Base-by-base conservation (phyloP, 2,113 vertebrate genomes). In the Cettia cetti region DNA sequence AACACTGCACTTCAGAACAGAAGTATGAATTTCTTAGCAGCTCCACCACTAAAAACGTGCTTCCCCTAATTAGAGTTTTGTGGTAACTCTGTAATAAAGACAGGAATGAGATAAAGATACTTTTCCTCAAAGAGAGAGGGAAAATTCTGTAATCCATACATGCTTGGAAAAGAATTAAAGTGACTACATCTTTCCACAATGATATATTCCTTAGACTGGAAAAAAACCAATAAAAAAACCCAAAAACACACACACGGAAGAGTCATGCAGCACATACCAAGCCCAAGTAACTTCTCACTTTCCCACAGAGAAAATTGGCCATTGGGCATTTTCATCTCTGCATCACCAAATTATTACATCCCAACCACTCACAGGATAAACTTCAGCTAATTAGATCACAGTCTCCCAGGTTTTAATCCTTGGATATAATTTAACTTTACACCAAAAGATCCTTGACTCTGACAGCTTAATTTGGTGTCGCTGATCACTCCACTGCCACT, bases 311-410 rank as follows among this genome's bases (percentile, higher is more conserved):
- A 95, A 95, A 95, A 88, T 65, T 82, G 3, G 69, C 92, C 47
- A 75, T 9, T 83, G 81, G 92, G 89, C 3, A 6, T 96, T 94
- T 92, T 92, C 83, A 60, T 70, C 76, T 87, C 70, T 4, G 0
- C 66, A 87, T 88, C 89, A 86, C 71, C 44, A 86, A 91, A 68
- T 86, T 86, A 92, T 86, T 94, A 88, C 7, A 1, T 31, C 65
- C 66, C 91, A 94, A 77, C 91, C 82, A 78, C 89, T 90, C 79
- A 82, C 21, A 80, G 91, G 65, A 65, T 75, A 95, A 95, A 91
- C 77, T 94, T 44, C 56, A 92, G 53, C 76, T 97, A 94, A 96
- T 96, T 86, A 95, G 71, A 92, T 95, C 91, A 28, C 75, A 93
- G 74, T 53, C 64, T 90, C 90, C 31, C 79, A 71, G 69, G 75